phyloP scores from a whole-genome alignment of 2,797 vertebrate genomes.

The Poeciliopsis presidionis region DNA sequence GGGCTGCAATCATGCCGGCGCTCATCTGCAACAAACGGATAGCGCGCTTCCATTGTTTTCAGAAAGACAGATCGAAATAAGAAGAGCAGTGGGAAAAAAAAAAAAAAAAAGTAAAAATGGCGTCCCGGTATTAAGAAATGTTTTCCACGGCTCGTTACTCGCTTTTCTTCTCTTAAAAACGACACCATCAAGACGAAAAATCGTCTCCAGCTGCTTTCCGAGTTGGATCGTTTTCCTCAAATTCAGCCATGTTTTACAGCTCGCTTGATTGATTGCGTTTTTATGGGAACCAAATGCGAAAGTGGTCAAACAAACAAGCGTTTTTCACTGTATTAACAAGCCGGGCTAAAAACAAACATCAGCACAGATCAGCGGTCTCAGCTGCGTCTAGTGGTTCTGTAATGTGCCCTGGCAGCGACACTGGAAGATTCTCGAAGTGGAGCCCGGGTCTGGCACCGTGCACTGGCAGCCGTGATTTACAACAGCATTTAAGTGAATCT shows the following conservation, averaged over 20 bases:
- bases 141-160: slow-evolving; percentile 53
- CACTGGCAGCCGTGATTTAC: slow-evolving; percentile 89
- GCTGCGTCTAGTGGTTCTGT: slow-evolving; percentile 62
- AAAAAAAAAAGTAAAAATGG: slow-evolving; percentile 32
- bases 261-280: slow-evolving; percentile 58
- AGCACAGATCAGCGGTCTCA: slow-evolving; percentile 51
- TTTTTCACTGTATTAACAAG: slow-evolving; percentile 53
- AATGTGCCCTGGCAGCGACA: slow-evolving; percentile 64
- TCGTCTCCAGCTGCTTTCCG: slow-evolving; percentile 59
- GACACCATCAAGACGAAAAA: slow-evolving; percentile 51
- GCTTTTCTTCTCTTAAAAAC: slow-evolving; percentile 56
- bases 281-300: slow-evolving; percentile 56
- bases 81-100: slow-evolving; percentile 2
- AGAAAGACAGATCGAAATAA: slow-evolving; percentile 43
- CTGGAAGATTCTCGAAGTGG: slow-evolving; percentile 70
- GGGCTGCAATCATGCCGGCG: slow-evolving; percentile 50
- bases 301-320: slow-evolving; percentile 53
- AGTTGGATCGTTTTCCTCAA: slow-evolving; percentile 48
- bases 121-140: slow-evolving; percentile 49
- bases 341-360: slow-evolving; percentile 66
- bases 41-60: slow-evolving; percentile 50
- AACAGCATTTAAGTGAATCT: slow-evolving; percentile 91
- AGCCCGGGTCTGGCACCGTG: slow-evolving; percentile 72
- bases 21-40: slow-evolving; percentile 44
- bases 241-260: slow-evolving; percentile 43